Evolutionary conservation across 2,113 vertebrate species (phyloP).

Genomic region (Callionymus lyra): DNA sequence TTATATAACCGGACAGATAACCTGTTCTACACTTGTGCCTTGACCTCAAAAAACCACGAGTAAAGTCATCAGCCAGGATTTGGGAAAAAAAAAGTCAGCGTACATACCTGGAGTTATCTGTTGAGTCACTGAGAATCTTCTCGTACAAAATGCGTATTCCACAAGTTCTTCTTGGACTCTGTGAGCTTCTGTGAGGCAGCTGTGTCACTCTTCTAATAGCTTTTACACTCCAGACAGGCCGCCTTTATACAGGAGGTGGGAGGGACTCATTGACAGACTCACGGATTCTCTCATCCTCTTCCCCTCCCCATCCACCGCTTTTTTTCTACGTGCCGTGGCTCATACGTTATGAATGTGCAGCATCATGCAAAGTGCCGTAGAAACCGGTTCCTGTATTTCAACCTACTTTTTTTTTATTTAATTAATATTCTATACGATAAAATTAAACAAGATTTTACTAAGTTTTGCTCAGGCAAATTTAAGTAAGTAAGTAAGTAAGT

Average conservation of each 20-base stretch:
- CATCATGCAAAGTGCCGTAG: conserved; percentile 3
- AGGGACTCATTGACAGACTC: conserved; percentile 60
- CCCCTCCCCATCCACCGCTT: conserved; percentile 31
- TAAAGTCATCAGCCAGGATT: conserved; percentile 48
- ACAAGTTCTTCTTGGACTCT: conserved; percentile 50
- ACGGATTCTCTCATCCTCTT: conserved; percentile 44
- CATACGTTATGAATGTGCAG: conserved; percentile 8
- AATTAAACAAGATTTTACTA: too few species aligned
- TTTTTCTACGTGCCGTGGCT: conserved; percentile 10
- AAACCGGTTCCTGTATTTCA: too few species aligned
- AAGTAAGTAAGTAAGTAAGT: too few species aligned
- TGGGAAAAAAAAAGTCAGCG: too few species aligned
- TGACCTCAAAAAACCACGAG: conserved; percentile 50
- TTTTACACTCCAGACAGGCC: conserved; percentile 53
- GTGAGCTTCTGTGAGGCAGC: conserved; percentile 55
- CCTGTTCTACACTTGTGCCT: conserved; percentile 51
- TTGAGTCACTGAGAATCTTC: conserved; percentile 35
- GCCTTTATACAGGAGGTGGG: conserved; percentile 73
- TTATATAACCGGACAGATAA: conserved; percentile 58
- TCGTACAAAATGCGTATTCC: conserved; percentile 52
- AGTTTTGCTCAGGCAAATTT: too few species aligned
- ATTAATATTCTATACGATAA: too few species aligned
- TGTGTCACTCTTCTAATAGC: conserved; percentile 74
- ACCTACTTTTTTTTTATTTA: not conserved
- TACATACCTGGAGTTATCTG: conserved; percentile 65